Base-by-base conservation (phyloP, 2,888 invertebrate species). In the Oscheius sp. region DNA sequence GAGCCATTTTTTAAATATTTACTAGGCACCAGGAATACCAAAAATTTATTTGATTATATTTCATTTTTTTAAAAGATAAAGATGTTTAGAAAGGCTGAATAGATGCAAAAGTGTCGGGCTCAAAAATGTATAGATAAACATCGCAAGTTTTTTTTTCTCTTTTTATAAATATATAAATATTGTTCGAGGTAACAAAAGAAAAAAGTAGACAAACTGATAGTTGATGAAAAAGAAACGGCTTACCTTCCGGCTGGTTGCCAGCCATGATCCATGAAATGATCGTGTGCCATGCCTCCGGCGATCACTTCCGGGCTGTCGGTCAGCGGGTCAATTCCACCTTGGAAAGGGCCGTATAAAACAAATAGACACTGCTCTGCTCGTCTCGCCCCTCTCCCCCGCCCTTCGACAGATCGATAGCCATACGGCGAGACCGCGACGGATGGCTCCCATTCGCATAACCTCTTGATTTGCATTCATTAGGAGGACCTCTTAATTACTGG, bases 211-310 rank as follows among this genome's bases (percentile, higher is more conserved):
- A 14, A 51, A 51, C n/a, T n/a, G n/a, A n/a, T n/a, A n/a, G n/a
- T n/a, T n/a, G n/a, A n/a, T n/a, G n/a, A 51, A 50, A 3, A 24
- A n/a, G 51, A 51, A 54, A n/a, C n/a, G 50, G 22, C 22, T 28
- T 67, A 67, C 67, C 67, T 67, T 45, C 67, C 67, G 12, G 32
- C 49, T n/a, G 57, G 20, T 26, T 44, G 45, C 67, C 67, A 67
- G 24, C 59, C 59, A 20, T 67, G 67, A 9, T 67, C 67, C 49
- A 67, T 38, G 36, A 57, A 67, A 20, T 28, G 45, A 14, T 67
- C 67, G 38, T 67, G 67, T 17, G 56, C 26, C 67, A 67, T 67
- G n/a, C 30, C 36, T 20, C 28, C 41, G 38, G 59, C 38, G 59
- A 54, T 59, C 59, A 47, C 62, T 62, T 62, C 49, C 47, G 62